Evolutionary conservation across 2,113 vertebrate species (phyloP).

Genomic region (Microcebus tavaratra): DNA sequence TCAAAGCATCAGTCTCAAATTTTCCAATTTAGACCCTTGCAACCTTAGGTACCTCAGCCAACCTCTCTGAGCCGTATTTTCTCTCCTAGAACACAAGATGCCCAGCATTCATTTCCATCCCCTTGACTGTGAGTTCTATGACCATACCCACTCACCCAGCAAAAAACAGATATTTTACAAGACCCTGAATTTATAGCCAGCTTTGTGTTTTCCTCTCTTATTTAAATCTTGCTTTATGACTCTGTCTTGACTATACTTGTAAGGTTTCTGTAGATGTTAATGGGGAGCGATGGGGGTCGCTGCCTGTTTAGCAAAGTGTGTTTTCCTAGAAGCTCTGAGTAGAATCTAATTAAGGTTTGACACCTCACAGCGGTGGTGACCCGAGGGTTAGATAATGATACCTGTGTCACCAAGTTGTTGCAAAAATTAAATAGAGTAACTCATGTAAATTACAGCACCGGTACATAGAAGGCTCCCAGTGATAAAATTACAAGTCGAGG

Average conservation of each 20-base stretch:
- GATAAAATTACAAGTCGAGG: conserved; percentile 5
- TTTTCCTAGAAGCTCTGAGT: conserved; percentile 53
- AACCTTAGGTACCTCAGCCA: not conserved
- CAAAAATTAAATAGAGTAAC: conserved; percentile 45
- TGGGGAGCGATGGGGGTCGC: not conserved
- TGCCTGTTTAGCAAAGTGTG: not conserved
- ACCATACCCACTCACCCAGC: not conserved
- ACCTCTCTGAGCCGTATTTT: not conserved
- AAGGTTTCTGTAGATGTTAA: not conserved
- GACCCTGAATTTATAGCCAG: not conserved
- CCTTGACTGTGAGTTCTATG: not conserved
- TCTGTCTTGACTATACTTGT: not conserved
- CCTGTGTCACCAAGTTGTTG: conserved; percentile 22
- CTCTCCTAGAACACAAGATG: not conserved
- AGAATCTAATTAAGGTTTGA: conserved; percentile 71
- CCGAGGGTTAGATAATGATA: not conserved
- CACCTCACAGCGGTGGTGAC: conserved; percentile 6
- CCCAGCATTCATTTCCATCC: not conserved
- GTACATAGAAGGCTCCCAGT: not conserved
- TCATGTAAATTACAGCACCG: not conserved
- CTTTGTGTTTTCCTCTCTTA: not conserved
- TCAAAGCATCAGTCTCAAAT: not conserved
- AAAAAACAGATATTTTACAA: not conserved
- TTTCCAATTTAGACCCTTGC: not conserved
- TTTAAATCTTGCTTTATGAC: not conserved